phyloP scores from a whole-genome alignment of 1,140 invertebrate genomes.

The Apocrypta bakeri region DNA sequence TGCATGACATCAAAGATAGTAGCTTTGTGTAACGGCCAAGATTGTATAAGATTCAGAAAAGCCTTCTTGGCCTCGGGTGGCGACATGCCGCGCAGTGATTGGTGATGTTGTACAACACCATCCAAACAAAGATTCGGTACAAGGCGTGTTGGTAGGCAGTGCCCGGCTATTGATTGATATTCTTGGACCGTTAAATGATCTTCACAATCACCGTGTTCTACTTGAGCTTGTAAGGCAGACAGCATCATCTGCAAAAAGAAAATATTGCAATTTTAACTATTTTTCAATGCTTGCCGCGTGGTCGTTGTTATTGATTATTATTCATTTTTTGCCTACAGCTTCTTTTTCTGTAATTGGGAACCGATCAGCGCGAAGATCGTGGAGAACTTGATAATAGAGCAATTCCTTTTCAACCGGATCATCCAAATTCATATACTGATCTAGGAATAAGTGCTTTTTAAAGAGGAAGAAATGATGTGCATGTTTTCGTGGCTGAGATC shows the following conservation, averaged over 20 bases:
- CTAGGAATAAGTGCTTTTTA: conserved; percentile 95
- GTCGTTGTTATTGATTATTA: conserved; percentile 30
- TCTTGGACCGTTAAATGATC: conserved; percentile 77
- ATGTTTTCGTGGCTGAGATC: conserved; percentile 71
- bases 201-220: conserved; percentile 90
- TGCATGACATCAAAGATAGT: conserved; percentile 97
- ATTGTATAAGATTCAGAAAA: conserved; percentile 94
- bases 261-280: background rate
- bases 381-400: conserved; percentile 95
- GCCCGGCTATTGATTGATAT: conserved; percentile 84
- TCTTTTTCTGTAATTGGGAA: conserved; percentile 94
- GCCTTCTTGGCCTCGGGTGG: conserved; percentile 91
- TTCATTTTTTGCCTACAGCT: conserved; percentile 80
- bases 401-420: conserved; percentile 96
- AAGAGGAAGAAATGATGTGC: conserved; percentile 84
- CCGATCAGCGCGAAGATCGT: conserved; percentile 90
- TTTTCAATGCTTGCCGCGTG: background rate
- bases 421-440: conserved; percentile 87
- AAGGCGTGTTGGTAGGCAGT: conserved; percentile 88
- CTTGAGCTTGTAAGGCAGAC: conserved; percentile 93
- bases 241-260: conserved; percentile 86
- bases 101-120: conserved; percentile 90
- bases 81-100: conserved; percentile 89
- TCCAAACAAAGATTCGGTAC: conserved; percentile 84
- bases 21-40: conserved; percentile 93